phyloP scores from a whole-genome alignment of 2,797 vertebrate species.

The Etheostoma nigrum region DNA sequence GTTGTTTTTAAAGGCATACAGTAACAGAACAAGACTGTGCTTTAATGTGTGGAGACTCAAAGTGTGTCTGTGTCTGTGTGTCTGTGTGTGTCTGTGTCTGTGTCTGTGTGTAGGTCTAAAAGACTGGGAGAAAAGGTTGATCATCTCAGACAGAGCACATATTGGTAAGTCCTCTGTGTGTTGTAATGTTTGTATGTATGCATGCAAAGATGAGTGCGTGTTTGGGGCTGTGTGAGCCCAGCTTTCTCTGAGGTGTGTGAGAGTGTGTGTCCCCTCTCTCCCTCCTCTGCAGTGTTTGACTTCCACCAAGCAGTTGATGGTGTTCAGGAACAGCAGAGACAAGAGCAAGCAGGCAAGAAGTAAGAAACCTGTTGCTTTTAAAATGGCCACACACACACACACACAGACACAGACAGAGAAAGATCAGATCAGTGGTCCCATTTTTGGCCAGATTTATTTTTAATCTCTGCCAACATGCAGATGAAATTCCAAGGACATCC shows the following conservation, averaged over 20 bases:
- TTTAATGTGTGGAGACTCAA: conserved; percentile 9
- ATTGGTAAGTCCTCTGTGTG: conserved; percentile 89
- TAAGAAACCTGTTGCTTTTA: conserved; percentile 82
- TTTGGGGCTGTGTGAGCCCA: conserved; percentile 44
- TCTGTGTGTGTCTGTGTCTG: conserved; percentile 34
- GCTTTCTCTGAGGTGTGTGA: conserved; percentile 71
- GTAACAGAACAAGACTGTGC: background rate
- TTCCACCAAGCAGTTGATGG: conserved; percentile 99
- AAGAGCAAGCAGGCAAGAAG: conserved; percentile 98
- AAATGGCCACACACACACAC: conserved; percentile 35
- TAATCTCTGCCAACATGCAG: background rate
- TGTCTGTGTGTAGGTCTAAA: conserved; percentile 88
- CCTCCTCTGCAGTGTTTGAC: conserved; percentile 93
- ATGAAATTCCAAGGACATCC: background rate
- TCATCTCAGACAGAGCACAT: conserved; percentile 98
- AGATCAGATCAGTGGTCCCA: background rate
- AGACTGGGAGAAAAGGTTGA: conserved; percentile 95
- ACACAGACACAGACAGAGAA: conserved; percentile 3
- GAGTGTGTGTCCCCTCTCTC: conserved; percentile 76
- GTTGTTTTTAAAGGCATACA: background rate
- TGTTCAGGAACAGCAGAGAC: conserved; percentile 96
- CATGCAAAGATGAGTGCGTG: conserved; percentile 27
- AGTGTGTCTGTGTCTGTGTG: background rate
- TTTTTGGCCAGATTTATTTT: background rate
- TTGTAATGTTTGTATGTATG: conserved; percentile 39